A percentile compares a stretch with the other conserved stretches of the same genome.
Evolutionary conservation across 2,797 vertebrate species (phyloP).

Genomic region (Pseudocheirus occidentalis): DNA sequence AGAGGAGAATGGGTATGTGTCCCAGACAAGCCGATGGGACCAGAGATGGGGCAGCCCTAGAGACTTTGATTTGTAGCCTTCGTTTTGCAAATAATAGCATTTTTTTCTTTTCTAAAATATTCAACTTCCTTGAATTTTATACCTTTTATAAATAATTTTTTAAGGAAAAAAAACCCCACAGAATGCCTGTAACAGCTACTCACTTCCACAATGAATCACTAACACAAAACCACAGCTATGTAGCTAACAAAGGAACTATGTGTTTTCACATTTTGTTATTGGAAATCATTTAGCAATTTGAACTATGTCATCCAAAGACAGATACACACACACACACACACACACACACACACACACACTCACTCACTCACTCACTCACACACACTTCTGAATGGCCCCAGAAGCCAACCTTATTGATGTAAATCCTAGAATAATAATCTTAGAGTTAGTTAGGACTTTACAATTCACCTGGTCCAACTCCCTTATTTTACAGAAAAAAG

Average conservation of each 20-base stretch:
- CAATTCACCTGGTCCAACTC: neutral
- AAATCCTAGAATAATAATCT: neutral
- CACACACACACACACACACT: neutral
- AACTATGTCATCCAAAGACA: slow-evolving; percentile 68
- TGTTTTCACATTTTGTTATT: slow-evolving; percentile 66
- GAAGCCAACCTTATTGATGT: neutral
- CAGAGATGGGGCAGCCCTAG: slow-evolving; percentile 17
- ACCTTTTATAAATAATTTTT: slow-evolving; percentile 78
- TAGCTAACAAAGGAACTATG: slow-evolving; percentile 65
- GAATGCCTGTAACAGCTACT: slow-evolving; percentile 72
- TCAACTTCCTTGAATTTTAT: slow-evolving; percentile 75
- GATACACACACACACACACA: slow-evolving; percentile 12
- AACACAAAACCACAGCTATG: slow-evolving; percentile 76
- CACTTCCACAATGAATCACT: slow-evolving; percentile 79
- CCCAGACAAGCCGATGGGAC: neutral
- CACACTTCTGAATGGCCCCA: slow-evolving; percentile 13
- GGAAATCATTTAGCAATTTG: slow-evolving; percentile 67
- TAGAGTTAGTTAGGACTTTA: neutral
- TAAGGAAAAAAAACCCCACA: slow-evolving; percentile 59
- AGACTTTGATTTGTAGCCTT: slow-evolving; percentile 62
- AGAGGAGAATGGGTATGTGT: neutral
- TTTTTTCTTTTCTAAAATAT: slow-evolving; percentile 67
- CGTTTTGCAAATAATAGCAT: slow-evolving; percentile 65
- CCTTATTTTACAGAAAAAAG: neutral
- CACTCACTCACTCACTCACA: neutral